Evolutionary conservation across 2,797 vertebrate genomes (phyloP).

Genomic region (Sebastes itinus): DNA sequence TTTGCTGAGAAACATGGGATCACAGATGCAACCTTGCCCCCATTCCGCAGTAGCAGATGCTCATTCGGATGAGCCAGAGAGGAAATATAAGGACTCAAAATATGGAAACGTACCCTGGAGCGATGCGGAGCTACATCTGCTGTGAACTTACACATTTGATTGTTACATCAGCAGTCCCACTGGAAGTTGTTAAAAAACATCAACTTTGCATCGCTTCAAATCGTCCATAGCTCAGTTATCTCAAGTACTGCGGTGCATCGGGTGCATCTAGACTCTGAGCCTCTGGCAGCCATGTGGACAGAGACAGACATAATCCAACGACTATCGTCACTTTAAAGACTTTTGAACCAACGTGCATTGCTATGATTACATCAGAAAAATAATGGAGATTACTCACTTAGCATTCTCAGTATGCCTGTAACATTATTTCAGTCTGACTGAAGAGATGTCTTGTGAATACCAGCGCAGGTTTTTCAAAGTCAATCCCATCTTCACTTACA

Average conservation of each 20-base stretch:
- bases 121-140: slow-evolving; percentile 20
- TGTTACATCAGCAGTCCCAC: slow-evolving; percentile 14
- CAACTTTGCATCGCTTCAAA: slow-evolving; percentile 43
- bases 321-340: slow-evolving; percentile 9
- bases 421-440: slow-evolving; percentile 7
- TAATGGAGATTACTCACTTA: slow-evolving; percentile 14
- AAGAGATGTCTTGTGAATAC: slow-evolving; percentile 27
- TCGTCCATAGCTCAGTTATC: background rate
- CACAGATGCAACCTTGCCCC: slow-evolving; percentile 60
- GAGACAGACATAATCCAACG: slow-evolving; percentile 1
- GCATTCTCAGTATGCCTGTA: slow-evolving; percentile 1
- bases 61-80: slow-evolving; percentile 38
- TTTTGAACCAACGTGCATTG: background rate
- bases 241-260: background rate
- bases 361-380: slow-evolving; percentile 17
- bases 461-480: slow-evolving; percentile 43
- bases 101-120: slow-evolving; percentile 5
- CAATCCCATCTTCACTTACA: slow-evolving; percentile 47
- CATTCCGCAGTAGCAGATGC: slow-evolving; percentile 55
- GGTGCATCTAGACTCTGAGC: background rate
- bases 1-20: slow-evolving; percentile 57
- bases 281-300: slow-evolving; percentile 3
- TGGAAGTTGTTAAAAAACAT: slow-evolving; percentile 29
- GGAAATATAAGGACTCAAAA: slow-evolving; percentile 17
- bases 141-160: slow-evolving; percentile 14